phyloP scores from a whole-genome alignment of 2,888 invertebrate species.

The Ischnura elegans region DNA sequence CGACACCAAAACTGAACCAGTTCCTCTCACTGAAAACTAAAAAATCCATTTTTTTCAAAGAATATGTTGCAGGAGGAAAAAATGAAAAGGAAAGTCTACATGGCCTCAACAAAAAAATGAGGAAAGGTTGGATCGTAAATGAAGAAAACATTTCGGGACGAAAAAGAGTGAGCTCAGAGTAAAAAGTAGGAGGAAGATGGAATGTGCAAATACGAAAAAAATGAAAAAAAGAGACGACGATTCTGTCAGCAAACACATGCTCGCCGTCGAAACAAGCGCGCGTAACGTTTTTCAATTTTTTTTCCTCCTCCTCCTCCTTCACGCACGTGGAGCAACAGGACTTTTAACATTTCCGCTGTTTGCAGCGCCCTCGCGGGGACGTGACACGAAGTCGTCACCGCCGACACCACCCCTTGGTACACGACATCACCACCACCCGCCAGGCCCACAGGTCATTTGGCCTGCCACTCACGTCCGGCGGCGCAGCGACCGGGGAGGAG shows the following conservation, averaged over 20 bases:
- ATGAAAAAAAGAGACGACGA: too few species aligned
- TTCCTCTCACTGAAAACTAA: too few species aligned
- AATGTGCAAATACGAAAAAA: too few species aligned
- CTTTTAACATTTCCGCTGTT: slow-evolving; percentile 20
- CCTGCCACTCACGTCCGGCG: neutral
- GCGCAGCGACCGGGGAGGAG: neutral
- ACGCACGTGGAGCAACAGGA: slow-evolving; percentile 3
- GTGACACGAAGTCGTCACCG: neutral
- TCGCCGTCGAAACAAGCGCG: neutral
- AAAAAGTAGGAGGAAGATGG: too few species aligned
- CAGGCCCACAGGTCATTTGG: neutral
- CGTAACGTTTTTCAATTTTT: neutral
- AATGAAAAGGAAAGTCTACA: neutral
- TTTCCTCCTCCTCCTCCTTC: neutral
- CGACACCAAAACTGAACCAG: too few species aligned
- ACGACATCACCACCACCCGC: neutral
- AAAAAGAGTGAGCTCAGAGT: neutral
- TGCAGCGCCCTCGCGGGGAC: neutral
- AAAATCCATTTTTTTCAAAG: neutral
- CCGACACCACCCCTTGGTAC: neutral
- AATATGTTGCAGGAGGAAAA: neutral
- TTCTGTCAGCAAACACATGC: too few species aligned
- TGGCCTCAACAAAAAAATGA: neutral
- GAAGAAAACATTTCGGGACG: neutral
- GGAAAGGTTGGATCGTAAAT: neutral